These are phyloP conservation scores for Coelinius sp. DNA, from an alignment of 2,888 invertebrate species.

Conservation along the genomic window DNA sequence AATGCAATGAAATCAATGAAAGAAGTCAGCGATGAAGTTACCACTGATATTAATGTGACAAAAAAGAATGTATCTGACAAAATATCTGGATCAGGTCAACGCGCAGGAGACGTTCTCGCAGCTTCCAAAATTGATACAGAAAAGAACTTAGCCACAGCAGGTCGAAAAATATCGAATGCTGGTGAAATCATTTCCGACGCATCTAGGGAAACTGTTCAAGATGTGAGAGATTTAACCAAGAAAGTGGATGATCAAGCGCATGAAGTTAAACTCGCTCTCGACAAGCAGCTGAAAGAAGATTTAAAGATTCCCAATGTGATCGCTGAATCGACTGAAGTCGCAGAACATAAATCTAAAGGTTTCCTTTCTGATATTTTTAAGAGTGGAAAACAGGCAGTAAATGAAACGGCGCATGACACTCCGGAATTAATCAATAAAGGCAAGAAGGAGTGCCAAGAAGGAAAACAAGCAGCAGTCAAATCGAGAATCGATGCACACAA, in stretches of 20 bases:
- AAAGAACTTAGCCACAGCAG: slow-evolving; percentile 69
- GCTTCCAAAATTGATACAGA: slow-evolving; percentile 65
- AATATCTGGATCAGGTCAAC: slow-evolving; percentile 34
- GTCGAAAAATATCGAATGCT: slow-evolving; percentile 61
- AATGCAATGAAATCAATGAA: slow-evolving; percentile 36
- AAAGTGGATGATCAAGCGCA: slow-evolving; percentile 33
- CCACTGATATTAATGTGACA: slow-evolving; percentile 35
- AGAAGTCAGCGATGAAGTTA: slow-evolving; percentile 42
- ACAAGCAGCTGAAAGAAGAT: slow-evolving; percentile 38
- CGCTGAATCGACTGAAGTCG: slow-evolving; percentile 70
- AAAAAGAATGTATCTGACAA: slow-evolving; percentile 36
- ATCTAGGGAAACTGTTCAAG: slow-evolving; percentile 29
- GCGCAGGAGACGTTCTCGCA: slow-evolving; percentile 40
- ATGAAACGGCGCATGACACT: slow-evolving; percentile 54
- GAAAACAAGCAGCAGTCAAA: slow-evolving; percentile 30
- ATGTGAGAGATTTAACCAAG: slow-evolving; percentile 30
- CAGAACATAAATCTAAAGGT: slow-evolving; percentile 60
- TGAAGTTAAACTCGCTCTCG: slow-evolving; percentile 18
- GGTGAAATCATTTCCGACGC: slow-evolving; percentile 57
- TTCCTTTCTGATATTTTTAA: slow-evolving; percentile 46
- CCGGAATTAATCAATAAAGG: slow-evolving; percentile 44
- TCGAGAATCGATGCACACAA: background rate
- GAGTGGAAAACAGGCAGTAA: slow-evolving; percentile 39
- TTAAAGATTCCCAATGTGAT: slow-evolving; percentile 48
- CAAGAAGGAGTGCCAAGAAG: slow-evolving; percentile 41